Percentiles rank a stretch among this genome's conserved stretches.
Evolutionary conservation across 1,140 invertebrate species (phyloP).

Genomic region (Drosophila ogumai): DNA sequence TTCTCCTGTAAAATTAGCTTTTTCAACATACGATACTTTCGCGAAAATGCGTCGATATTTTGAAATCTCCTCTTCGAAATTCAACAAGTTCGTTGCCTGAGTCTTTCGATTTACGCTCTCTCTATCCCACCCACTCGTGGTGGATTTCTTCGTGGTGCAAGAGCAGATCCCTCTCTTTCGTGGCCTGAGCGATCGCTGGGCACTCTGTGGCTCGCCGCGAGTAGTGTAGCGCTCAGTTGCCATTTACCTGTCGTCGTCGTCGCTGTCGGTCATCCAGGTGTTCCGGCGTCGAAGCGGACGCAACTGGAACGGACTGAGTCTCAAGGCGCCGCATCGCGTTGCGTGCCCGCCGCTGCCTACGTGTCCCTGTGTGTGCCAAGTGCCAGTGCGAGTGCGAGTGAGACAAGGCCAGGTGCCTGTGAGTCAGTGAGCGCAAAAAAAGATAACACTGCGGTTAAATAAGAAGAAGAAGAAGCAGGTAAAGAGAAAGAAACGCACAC

Average conservation of each 20-base stretch:
- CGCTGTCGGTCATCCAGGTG: conserved; percentile 54
- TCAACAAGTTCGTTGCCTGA: conserved; percentile 62
- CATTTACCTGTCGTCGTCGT: conserved; percentile 74
- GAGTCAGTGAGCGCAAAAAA: conserved; percentile 66
- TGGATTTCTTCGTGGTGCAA: conserved; percentile 8
- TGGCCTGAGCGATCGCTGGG: neutral
- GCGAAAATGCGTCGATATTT: too few relatives aligned
- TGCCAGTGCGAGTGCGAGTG: conserved; percentile 22
- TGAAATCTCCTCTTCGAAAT: neutral
- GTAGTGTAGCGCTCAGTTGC: conserved; percentile 54
- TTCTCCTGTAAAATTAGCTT: too few relatives aligned
- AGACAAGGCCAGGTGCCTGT: conserved; percentile 36
- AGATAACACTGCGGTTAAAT: conserved; percentile 55
- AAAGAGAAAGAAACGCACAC: conserved; percentile 69
- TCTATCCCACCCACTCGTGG: conserved; percentile 10
- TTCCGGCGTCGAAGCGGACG: conserved; percentile 59
- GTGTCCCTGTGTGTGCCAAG: conserved; percentile 46
- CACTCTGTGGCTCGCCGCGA: conserved; percentile 7
- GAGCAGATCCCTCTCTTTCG: conserved; percentile 23
- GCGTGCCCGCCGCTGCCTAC: conserved; percentile 52
- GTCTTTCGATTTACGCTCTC: conserved; percentile 49
- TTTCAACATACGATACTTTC: too few relatives aligned
- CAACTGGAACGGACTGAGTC: conserved; percentile 45
- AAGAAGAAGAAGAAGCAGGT: conserved; percentile 60
- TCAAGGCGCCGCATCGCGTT: conserved; percentile 73